Evolutionary conservation across 2,113 vertebrate genomes (phyloP).

Genomic region (Halichoeres trimaculatus): DNA sequence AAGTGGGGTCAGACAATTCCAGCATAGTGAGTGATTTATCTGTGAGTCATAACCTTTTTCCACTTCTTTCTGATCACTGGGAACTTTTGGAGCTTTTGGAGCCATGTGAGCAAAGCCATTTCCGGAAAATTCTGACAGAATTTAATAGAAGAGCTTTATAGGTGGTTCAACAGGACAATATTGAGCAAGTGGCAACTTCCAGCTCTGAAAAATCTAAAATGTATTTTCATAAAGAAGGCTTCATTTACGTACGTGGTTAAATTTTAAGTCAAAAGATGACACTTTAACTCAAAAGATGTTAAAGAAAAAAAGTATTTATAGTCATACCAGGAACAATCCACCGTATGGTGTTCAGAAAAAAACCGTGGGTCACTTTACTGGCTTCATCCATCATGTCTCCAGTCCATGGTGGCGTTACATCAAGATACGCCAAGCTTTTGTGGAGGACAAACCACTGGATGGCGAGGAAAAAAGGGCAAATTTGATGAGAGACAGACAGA

Average conservation of each 20-base stretch:
- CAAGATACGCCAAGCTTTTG: conserved; percentile 40
- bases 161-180: conserved; percentile 39
- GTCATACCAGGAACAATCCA: no score
- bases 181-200: no score
- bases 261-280: no score
- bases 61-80: conserved; percentile 36
- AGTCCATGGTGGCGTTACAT: conserved; percentile 33
- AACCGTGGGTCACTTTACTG: no score
- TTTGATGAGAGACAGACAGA: conserved; percentile 28
- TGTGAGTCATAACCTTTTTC: conserved; percentile 36
- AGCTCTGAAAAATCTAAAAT: no score
- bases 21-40: conserved; percentile 46
- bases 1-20: conserved; percentile 16
- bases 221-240: no score
- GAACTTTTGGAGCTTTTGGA: conserved; percentile 33
- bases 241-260: no score
- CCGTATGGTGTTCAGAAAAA: no score
- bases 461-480: conserved; percentile 5
- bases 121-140: conserved; percentile 30
- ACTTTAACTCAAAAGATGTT: no score
- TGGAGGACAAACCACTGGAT: conserved; percentile 37
- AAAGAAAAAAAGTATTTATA: no score
- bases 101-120: conserved; percentile 41
- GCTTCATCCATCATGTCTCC: no score
- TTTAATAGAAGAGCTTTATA: conserved; percentile 25